Evolutionary conservation across 2,797 vertebrate species (phyloP).

Genomic region (Chloroceryle amazona): DNA sequence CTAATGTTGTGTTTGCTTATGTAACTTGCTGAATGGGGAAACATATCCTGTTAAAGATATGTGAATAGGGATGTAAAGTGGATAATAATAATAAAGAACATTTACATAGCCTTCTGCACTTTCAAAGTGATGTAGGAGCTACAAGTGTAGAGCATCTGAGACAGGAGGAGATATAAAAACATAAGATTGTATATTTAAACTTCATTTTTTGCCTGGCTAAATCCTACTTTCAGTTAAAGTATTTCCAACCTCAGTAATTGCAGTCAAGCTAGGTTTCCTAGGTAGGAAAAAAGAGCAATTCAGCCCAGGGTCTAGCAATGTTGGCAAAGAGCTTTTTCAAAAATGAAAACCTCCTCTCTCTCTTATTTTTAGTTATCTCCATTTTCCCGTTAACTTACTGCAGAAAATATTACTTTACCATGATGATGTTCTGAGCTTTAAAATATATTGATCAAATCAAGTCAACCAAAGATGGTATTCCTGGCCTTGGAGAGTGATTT

Average conservation of each 20-base stretch:
- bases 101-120: slow-evolving; percentile 1
- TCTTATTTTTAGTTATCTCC: slow-evolving; percentile 41
- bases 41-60: neutral
- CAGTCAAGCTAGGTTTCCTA: slow-evolving; percentile 5
- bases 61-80: neutral
- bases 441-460: slow-evolving; percentile 1
- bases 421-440: neutral
- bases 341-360: slow-evolving; percentile 3
- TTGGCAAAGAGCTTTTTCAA: slow-evolving; percentile 4
- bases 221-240: neutral
- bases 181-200: neutral
- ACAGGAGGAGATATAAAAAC: neutral
- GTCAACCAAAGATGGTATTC: slow-evolving; percentile 10
- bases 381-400: slow-evolving; percentile 44
- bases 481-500: slow-evolving; percentile 29
- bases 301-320: neutral
- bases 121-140: neutral
- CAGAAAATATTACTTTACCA: slow-evolving; percentile 27
- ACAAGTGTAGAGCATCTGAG: neutral
- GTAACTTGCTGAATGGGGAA: neutral
- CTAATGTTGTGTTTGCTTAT: neutral
- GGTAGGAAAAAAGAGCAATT: neutral
- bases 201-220: neutral
- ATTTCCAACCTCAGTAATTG: neutral
- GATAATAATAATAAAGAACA: slow-evolving; percentile 42